Evolutionary conservation across 2,797 vertebrate genomes (phyloP).

Genomic region (Malurus leucopterus): DNA sequence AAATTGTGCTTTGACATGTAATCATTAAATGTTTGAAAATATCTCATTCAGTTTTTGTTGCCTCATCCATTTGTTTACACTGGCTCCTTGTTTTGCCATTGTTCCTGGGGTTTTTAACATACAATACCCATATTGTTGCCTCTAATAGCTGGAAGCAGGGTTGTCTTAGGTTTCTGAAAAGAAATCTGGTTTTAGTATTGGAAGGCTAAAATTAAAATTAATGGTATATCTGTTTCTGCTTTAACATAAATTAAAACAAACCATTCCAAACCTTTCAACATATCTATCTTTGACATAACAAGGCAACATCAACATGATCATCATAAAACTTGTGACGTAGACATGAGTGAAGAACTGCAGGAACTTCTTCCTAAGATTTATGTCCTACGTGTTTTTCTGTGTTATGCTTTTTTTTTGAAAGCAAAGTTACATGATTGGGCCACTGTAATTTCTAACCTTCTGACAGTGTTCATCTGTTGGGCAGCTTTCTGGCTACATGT

Average conservation of each 20-base stretch:
- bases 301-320: not conserved
- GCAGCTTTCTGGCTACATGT: not conserved
- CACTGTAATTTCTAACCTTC: not conserved
- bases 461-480: not conserved
- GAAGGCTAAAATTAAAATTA: constrained; percentile 3
- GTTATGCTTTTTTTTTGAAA: not conserved
- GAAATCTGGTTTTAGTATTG: not conserved
- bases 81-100: not conserved
- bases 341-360: not conserved
- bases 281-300: not conserved
- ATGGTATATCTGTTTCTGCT: not conserved
- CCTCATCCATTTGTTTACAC: constrained; percentile 33
- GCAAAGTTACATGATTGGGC: not conserved
- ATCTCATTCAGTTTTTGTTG: constrained; percentile 63
- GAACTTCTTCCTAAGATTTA: constrained; percentile 6
- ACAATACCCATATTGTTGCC: not conserved
- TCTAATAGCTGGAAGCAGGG: not conserved
- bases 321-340: not conserved
- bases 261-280: not conserved
- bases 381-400: not conserved
- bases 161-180: not conserved
- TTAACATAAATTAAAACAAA: not conserved
- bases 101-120: not conserved
- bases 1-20: constrained; percentile 76
- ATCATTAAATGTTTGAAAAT: constrained; percentile 75